Base-by-base conservation (phyloP, 2,888 invertebrate species). In the Brenthis daphne region DNA sequence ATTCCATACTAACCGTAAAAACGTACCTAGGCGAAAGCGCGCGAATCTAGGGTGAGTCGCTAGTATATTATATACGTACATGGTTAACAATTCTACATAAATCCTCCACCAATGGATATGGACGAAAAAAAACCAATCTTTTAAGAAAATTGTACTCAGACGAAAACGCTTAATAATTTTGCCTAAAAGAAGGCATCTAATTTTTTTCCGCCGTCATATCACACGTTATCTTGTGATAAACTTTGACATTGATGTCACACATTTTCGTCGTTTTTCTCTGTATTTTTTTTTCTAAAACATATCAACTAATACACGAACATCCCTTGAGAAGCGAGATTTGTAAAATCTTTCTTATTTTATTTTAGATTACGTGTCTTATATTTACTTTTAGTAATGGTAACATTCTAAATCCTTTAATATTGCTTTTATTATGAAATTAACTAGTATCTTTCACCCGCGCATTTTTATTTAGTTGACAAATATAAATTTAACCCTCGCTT, bases 141-240 rank as follows among this genome's bases (percentile, higher is more conserved):
- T 66, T 64, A 67, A 67, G 65, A 65, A 69, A 71, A 73, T 69
- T 68, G 69, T 63, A 63, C 67, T 55, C 67, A 60, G 64, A 56
- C 57, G 63, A 64, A 65, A 65, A 68, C 56, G 68, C 58, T 72
- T 70, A 72, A 72, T 72, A 72, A 70, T 72, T 63, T 69, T 65
- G 61, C 51, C 61, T 13, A 13, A 57, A 50, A 65, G 56, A 67
- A 55, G 55, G 55, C 48, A 61, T 61, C 55, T 67, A 63, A 56
- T 64, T 64, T 71, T 69, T 55, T 64, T 67, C 56, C 54, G 29
- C 57, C 64, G 50, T 20, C 67, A 43, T 64, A 55, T 58, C 57
- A 55, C 67, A 14, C 65, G 53, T 57, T 67, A 70, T 73, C 71
- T 69, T 24, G 56, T 73, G 73, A 74, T 71, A 73, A 73, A 65